Evolutionary conservation across 2,797 vertebrate species (phyloP).

Genomic region (Crypturellus tataupa): DNA sequence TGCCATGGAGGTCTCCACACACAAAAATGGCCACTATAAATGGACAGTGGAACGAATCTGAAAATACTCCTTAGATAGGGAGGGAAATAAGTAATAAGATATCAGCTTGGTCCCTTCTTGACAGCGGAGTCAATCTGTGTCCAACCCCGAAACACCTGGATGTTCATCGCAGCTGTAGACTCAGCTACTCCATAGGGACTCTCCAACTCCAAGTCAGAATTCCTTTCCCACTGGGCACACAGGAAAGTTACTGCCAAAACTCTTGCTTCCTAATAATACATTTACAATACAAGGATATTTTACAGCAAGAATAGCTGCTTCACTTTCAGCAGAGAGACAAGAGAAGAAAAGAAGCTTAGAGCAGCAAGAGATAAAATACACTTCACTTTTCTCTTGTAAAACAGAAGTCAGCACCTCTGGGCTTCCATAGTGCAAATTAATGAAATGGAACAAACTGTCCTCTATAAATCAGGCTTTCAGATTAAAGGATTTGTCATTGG

Average conservation of each 20-base stretch:
- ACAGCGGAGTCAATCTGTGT: not conserved
- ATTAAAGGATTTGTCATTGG: slow-evolving; percentile 72
- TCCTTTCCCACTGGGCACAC: not conserved
- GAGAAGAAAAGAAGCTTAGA: slow-evolving; percentile 59
- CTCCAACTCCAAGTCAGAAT: not conserved
- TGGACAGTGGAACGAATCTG: not conserved
- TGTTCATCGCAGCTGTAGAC: not conserved
- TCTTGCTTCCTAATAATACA: not conserved
- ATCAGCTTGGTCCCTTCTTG: not conserved
- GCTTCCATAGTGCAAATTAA: slow-evolving; percentile 65
- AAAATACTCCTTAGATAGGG: not conserved
- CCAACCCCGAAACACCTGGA: not conserved
- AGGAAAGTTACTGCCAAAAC: slow-evolving; percentile 16
- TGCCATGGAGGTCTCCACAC: not conserved
- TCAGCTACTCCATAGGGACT: not conserved
- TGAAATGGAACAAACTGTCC: slow-evolving; percentile 54
- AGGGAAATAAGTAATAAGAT: not conserved
- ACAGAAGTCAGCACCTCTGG: slow-evolving; percentile 54
- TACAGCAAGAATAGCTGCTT: not conserved
- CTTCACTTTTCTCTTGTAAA: slow-evolving; percentile 34
- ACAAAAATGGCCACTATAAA: not conserved
- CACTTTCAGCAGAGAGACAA: not conserved
- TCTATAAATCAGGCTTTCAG: slow-evolving; percentile 64
- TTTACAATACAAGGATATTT: not conserved
- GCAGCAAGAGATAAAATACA: slow-evolving; percentile 44